Conservation (phyloP, 2,113 vertebrate genomes). For the Morone saxatilis region DNA sequence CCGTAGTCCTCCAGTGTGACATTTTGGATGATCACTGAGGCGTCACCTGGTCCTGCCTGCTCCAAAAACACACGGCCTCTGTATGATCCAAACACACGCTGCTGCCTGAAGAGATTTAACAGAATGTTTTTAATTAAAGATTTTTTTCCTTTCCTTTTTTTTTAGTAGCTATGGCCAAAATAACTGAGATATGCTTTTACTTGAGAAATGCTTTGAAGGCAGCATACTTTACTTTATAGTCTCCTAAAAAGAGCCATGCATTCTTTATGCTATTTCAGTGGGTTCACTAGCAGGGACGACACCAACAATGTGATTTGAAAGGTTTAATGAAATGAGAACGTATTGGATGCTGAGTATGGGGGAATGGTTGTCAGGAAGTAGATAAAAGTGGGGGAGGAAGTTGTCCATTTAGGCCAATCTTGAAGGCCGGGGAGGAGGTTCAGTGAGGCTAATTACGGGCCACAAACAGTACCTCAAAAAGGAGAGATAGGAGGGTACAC, state of each 20-base stretch:
- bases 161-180: not conserved
- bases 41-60: constrained; percentile 87
- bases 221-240: not conserved
- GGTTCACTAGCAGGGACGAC: not conserved
- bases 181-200: not conserved
- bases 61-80: constrained; percentile 89
- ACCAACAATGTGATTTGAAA: not conserved
- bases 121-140: not conserved
- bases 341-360: not conserved
- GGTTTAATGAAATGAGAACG: not conserved
- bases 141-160: too few species aligned
- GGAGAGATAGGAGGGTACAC: not conserved
- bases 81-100: constrained; percentile 89
- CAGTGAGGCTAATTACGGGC: not conserved
- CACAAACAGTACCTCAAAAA: not conserved
- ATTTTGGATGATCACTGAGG: constrained; percentile 93
- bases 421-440: not conserved
- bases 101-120: constrained; percentile 72
- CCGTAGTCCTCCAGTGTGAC: constrained; percentile 96
- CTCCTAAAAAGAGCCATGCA: not conserved
- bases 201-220: not conserved
- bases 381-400: not conserved
- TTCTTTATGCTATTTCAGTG: not conserved
- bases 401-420: not conserved
- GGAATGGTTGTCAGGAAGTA: not conserved